phyloP scores from a whole-genome alignment of 2,113 vertebrate genomes.

The Hippocampus mohnikei region DNA sequence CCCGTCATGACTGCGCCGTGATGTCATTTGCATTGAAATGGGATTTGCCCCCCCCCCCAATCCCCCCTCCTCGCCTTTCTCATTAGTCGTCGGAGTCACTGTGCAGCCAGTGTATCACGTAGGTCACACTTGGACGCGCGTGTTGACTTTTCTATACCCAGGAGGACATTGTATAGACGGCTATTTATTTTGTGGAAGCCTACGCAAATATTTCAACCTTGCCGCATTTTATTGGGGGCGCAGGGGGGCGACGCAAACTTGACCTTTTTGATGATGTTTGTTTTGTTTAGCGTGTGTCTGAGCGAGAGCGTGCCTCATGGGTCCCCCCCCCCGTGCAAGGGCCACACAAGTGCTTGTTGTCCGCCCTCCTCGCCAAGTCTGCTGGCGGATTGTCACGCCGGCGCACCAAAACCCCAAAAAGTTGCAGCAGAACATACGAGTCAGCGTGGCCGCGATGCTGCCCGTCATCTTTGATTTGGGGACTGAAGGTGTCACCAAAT shows the following conservation, averaged over 20 bases:
- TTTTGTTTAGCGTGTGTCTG: constrained; percentile 10
- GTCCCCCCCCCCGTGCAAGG: neutral
- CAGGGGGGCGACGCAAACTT: neutral
- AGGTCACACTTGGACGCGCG: constrained; percentile 5
- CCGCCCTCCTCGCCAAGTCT: neutral
- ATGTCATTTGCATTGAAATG: neutral
- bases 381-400: neutral
- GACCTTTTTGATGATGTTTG: constrained; percentile 11
- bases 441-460: neutral
- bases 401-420: neutral
- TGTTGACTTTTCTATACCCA: constrained; percentile 7
- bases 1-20: constrained; percentile 14
- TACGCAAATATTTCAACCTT: constrained; percentile 1
- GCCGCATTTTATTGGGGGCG: constrained; percentile 1
- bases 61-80: constrained; percentile 8
- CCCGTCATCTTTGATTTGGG: neutral
- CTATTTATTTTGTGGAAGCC: constrained; percentile 4
- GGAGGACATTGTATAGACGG: neutral
- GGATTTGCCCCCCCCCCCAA: neutral
- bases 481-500: neutral
- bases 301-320: neutral
- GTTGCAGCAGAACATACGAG: neutral
- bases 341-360: constrained; percentile 6
- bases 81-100: constrained; percentile 3
- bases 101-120: constrained; percentile 4